Evolutionary conservation across 2,797 vertebrate species (phyloP).

Genomic region (Choloepus didactylus): DNA sequence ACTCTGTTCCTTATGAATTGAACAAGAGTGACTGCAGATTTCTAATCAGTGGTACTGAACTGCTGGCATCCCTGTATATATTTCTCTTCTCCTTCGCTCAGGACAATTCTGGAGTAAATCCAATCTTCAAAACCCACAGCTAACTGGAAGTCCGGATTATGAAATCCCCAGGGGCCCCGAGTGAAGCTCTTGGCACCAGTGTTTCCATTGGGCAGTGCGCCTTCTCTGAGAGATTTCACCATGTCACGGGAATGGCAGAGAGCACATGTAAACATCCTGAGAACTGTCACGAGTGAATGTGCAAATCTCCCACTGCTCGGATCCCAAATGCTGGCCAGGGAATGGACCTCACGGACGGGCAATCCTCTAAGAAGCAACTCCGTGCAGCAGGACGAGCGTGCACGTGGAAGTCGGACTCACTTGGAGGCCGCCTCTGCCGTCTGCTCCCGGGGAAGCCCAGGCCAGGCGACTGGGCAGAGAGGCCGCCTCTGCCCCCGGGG

Average conservation of each 20-base stretch:
- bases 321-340: slow-evolving; percentile 5
- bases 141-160: neutral
- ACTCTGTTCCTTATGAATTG: slow-evolving; percentile 11
- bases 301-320: neutral
- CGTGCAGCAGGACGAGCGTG: neutral
- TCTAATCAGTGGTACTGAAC: slow-evolving; percentile 8
- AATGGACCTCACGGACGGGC: neutral
- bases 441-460: neutral
- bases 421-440: neutral
- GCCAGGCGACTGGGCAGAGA: neutral
- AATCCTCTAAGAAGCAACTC: neutral
- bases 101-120: neutral
- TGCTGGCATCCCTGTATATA: neutral
- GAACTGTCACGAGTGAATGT: neutral
- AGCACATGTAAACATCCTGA: neutral
- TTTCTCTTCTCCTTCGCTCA: neutral
- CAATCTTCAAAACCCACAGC: neutral
- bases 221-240: neutral
- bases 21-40: slow-evolving; percentile 38
- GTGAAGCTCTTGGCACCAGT: neutral
- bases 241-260: neutral
- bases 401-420: neutral
- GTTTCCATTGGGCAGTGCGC: neutral
- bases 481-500: neutral
- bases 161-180: slow-evolving; percentile 2